Conservation (phyloP, 2,888 invertebrate species). For the Apeira syringaria region DNA sequence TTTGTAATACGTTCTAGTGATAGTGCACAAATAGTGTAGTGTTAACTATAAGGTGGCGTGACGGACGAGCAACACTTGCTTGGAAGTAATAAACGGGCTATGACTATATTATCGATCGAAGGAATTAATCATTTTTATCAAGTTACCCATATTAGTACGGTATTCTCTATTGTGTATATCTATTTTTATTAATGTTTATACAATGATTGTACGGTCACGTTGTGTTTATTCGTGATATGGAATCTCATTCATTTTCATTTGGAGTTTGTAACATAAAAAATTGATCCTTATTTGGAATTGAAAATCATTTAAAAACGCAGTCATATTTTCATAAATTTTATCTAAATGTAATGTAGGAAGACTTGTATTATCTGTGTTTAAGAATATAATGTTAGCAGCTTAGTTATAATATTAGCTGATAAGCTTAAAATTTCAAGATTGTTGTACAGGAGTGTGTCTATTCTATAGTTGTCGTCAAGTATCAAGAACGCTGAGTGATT, state of each 20-base stretch:
- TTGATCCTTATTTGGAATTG: conserved; percentile 61
- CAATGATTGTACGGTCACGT: conserved; percentile 28
- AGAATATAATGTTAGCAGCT: conserved; percentile 25
- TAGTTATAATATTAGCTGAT: conserved; percentile 20
- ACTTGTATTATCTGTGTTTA: conserved; percentile 28
- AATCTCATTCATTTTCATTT: conserved; percentile 49
- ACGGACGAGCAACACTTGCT: conserved; percentile 11
- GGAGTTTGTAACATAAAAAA: conserved; percentile 30
- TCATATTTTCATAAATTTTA: conserved; percentile 75
- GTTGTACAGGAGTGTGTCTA: conserved; percentile 10
- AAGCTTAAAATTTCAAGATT: conserved; percentile 5
- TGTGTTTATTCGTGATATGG: conserved; percentile 41
- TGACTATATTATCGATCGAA: conserved; percentile 46
- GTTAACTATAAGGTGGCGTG: conserved; percentile 36
- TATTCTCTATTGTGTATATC: conserved; percentile 50
- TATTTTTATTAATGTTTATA: conserved; percentile 62
- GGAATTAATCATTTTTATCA: conserved; percentile 51
- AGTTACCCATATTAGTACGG: conserved; percentile 61
- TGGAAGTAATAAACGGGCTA: conserved; percentile 40
- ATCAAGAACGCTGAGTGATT: too few species aligned
- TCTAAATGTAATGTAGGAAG: conserved; percentile 44
- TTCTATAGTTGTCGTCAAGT: too few species aligned
- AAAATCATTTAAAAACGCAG: conserved; percentile 50
- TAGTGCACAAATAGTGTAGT: conserved; percentile 65
- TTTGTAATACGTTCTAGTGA: conserved; percentile 52